Evolutionary conservation across 2,113 vertebrate species (phyloP).

Genomic region (Peromyscus californicus): DNA sequence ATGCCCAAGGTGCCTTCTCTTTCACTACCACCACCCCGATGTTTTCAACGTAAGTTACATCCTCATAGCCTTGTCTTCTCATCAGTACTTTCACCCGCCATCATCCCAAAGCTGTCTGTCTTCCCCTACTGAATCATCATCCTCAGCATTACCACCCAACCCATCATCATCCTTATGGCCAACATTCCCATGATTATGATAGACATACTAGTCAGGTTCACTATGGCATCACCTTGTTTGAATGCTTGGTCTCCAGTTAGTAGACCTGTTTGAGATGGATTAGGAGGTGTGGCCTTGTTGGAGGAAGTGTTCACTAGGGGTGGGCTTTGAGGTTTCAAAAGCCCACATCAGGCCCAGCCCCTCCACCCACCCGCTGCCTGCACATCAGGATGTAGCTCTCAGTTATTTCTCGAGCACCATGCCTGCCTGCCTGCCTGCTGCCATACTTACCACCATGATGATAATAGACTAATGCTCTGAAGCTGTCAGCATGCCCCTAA

Average conservation of each 20-base stretch:
- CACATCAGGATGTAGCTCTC: not conserved
- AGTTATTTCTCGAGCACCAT: not conserved
- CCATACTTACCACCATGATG: not conserved
- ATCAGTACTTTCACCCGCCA: not conserved
- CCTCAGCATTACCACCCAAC: not conserved
- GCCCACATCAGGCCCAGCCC: not conserved
- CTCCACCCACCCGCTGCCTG: not conserved
- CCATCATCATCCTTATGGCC: not conserved
- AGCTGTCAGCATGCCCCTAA: not conserved
- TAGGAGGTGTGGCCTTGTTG: too few species aligned
- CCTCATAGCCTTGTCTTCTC: not conserved
- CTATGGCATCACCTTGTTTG: too few species aligned
- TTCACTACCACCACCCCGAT: not conserved
- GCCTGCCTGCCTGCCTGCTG: not conserved
- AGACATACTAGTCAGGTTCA: not conserved
- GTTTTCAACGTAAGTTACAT: constrained; percentile 14
- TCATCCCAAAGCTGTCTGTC: not conserved
- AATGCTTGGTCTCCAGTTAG: too few species aligned
- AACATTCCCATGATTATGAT: not conserved
- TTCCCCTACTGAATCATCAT: not conserved
- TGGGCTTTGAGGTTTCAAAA: not conserved
- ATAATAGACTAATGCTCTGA: not conserved
- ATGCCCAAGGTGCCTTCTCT: not conserved
- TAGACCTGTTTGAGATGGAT: too few species aligned
- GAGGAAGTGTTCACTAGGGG: not conserved